phyloP scores from a whole-genome alignment of 2,797 vertebrate genomes.

The Girardinus metallicus region DNA sequence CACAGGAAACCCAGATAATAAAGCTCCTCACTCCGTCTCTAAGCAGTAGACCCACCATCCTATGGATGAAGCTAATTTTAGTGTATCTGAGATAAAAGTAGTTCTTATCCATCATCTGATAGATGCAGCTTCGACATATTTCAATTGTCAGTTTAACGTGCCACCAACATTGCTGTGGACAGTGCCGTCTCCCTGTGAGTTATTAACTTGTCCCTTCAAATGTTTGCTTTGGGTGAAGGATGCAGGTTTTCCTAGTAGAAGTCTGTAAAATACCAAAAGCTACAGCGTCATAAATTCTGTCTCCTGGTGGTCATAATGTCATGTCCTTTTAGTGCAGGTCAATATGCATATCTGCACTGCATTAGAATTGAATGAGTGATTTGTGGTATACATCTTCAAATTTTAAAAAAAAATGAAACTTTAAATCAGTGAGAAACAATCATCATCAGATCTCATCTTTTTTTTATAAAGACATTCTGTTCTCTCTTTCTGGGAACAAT shows the following conservation, averaged over 20 bases:
- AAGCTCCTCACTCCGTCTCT: background rate
- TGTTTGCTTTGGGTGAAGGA: background rate
- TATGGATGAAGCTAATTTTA: background rate
- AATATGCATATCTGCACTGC: background rate
- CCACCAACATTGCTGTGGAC: background rate
- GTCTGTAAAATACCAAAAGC: background rate
- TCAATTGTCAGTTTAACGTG: background rate
- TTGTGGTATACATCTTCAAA: background rate
- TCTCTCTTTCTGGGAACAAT: constrained; percentile 34
- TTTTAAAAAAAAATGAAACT: background rate
- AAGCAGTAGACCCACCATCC: background rate
- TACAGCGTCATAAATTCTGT: background rate
- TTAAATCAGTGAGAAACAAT: background rate
- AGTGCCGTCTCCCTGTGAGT: background rate
- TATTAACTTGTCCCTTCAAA: background rate
- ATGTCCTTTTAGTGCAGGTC: background rate
- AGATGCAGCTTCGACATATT: background rate
- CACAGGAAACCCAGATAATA: background rate
- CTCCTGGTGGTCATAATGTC: background rate
- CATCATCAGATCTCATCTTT: background rate
- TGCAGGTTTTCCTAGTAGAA: background rate
- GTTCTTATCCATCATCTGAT: background rate
- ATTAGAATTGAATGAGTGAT: background rate
- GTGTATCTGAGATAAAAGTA: background rate
- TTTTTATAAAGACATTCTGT: background rate